Conservation (phyloP, 2,888 invertebrate species). For the Pharmacophagus antenor region DNA sequence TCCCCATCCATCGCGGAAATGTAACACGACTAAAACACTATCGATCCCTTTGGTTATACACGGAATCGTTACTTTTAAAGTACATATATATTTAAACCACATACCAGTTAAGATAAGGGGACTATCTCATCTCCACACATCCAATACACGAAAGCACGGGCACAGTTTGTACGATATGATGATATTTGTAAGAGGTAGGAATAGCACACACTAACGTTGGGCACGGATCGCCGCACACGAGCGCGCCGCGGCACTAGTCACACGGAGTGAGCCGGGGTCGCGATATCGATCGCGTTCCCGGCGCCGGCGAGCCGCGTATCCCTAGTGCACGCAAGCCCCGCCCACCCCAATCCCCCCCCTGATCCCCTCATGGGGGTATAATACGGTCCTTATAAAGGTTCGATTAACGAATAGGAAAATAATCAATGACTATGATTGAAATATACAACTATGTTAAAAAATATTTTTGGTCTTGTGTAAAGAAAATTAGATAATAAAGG, state of each 20-base stretch:
- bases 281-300: constrained; percentile 73
- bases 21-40: constrained; percentile 5
- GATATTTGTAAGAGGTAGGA: constrained; percentile 38
- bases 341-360: constrained; percentile 61
- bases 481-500: too few species aligned
- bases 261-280: constrained; percentile 54
- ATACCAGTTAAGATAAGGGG: constrained; percentile 53
- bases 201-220: constrained; percentile 41
- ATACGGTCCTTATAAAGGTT: neutral
- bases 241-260: constrained; percentile 60
- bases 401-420: neutral
- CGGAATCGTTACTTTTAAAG: neutral
- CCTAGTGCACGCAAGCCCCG: constrained; percentile 74
- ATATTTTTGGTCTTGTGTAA: too few species aligned
- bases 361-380: constrained; percentile 13
- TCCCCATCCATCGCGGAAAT: constrained; percentile 4
- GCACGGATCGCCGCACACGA: constrained; percentile 46
- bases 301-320: constrained; percentile 77
- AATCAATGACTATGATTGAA: neutral
- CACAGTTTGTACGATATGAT: constrained; percentile 40
- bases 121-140: constrained; percentile 69
- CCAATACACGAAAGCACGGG: constrained; percentile 45
- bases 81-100: constrained; percentile 33
- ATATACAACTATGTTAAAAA: too few species aligned
- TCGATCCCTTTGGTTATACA: constrained; percentile 2